Conservation (phyloP, 2,888 invertebrate genomes). For the Diarsia brunnea region DNA sequence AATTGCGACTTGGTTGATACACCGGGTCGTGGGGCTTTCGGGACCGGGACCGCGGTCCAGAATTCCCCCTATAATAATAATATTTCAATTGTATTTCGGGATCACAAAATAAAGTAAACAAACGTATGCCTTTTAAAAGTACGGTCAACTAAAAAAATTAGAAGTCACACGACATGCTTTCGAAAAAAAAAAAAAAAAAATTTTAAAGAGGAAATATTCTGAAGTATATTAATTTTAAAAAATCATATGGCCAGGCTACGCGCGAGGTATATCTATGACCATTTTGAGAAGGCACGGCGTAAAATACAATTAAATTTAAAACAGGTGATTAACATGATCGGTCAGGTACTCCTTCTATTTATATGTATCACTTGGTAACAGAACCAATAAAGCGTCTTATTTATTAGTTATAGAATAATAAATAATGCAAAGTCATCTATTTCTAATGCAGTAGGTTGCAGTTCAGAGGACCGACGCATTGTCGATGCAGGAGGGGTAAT, state of each 20-base stretch:
- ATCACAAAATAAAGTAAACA: too few species aligned
- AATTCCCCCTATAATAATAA: too few species aligned
- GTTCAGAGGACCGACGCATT: background rate
- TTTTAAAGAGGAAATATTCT: too few species aligned
- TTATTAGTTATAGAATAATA: slow-evolving; percentile 39
- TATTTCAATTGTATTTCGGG: too few species aligned
- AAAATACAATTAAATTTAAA: slow-evolving; percentile 4
- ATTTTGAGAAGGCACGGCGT: background rate
- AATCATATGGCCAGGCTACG: accelerated
- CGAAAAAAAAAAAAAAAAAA: too few species aligned
- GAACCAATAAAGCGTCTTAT: slow-evolving; percentile 30
- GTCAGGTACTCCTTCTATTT: background rate
- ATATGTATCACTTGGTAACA: background rate
- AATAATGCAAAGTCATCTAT: slow-evolving; percentile 30
- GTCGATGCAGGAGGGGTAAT: background rate
- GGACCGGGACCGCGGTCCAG: too few species aligned
- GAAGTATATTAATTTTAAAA: too few species aligned
- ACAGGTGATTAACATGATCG: background rate
- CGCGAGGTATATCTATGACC: background rate
- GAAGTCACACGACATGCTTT: too few species aligned
- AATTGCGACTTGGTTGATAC: slow-evolving; percentile 2
- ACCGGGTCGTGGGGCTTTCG: too few species aligned
- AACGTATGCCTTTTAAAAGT: too few species aligned
- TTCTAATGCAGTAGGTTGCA: slow-evolving; percentile 21
- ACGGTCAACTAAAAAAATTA: too few species aligned